A percentile compares a stretch with the other conserved stretches of the same genome.
phyloP scores from a whole-genome alignment of 2,888 invertebrate genomes.

The Clunio marinus region DNA sequence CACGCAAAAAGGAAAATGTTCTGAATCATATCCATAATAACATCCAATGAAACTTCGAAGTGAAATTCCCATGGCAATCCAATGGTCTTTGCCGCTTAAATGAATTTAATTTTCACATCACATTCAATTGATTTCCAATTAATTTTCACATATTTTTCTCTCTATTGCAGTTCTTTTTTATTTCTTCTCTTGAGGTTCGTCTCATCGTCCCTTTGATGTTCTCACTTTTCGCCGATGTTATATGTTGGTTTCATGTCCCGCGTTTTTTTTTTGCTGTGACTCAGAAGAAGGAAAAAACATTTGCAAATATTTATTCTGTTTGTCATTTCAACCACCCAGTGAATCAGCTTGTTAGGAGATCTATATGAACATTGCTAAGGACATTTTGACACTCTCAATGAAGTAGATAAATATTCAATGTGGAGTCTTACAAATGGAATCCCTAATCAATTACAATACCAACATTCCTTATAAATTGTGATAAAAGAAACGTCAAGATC shows the following conservation, averaged over 20 bases:
- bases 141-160: conserved; percentile 39
- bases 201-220: conserved; percentile 20
- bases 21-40: no score
- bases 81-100: neutral
- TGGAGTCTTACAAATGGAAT: no score
- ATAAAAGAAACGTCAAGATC: conserved; percentile 16
- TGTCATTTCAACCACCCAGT: conserved; percentile 7
- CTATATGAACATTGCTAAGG: no score
- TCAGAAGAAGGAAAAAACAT: neutral
- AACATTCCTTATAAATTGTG: neutral
- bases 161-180: neutral
- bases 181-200: conserved; percentile 6
- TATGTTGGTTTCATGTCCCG: conserved; percentile 3
- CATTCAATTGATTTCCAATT: conserved; percentile 40
- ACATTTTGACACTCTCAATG: no score
- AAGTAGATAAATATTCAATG: no score
- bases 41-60: no score
- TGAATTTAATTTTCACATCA: conserved; percentile 39
- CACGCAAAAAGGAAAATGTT: no score
- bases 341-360: neutral
- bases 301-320: conserved; percentile 18
- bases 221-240: neutral
- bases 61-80: conserved; percentile 25
- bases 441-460: neutral
- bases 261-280: neutral